Percentiles rank a stretch among this genome's conserved stretches.
These are phyloP conservation scores for Melanotaenia boesemani DNA, from an alignment of 2,797 vertebrate genomes.

Conservation along the genomic window DNA sequence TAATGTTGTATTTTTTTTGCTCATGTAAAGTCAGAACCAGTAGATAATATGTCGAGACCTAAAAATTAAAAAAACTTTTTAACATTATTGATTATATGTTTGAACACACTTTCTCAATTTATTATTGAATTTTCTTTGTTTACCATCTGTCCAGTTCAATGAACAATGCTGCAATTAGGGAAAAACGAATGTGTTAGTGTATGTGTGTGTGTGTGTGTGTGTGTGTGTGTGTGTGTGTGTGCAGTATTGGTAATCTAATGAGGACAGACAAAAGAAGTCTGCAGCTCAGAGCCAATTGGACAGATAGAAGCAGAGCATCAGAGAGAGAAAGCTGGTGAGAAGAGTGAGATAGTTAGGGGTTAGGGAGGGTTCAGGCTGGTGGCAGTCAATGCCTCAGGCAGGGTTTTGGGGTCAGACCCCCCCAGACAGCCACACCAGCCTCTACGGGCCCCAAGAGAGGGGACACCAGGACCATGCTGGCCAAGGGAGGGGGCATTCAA, in stretches of 20 bases:
- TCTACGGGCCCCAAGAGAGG: conserved; percentile 62
- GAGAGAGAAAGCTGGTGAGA: conserved; percentile 61
- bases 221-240: conserved; percentile 55
- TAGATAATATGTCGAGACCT: neutral
- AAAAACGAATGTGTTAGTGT: conserved; percentile 37
- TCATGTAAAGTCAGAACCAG: neutral
- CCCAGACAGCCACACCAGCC: conserved; percentile 74
- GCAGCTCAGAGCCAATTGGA: conserved; percentile 78
- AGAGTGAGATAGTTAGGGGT: conserved; percentile 62
- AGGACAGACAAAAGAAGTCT: conserved; percentile 82
- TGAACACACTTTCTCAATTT: conserved; percentile 27
- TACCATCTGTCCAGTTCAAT: conserved; percentile 58
- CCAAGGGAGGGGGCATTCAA: conserved; percentile 76
- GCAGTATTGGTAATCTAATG: conserved; percentile 85
- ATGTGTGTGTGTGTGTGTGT: conserved; percentile 10
- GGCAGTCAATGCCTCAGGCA: conserved; percentile 86
- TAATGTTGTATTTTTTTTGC: neutral
- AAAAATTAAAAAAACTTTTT: conserved; percentile 1
- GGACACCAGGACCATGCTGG: conserved; percentile 68
- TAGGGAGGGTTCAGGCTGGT: conserved; percentile 83
- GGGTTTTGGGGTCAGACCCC: conserved; percentile 86
- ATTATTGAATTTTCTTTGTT: conserved; percentile 69
- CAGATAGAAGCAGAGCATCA: conserved; percentile 73
- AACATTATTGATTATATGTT: neutral
- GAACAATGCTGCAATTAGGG: conserved; percentile 67